Percentiles rank a stretch among this genome's conserved stretches.
These are phyloP conservation scores for Scalopus aquaticus DNA, from an alignment of 2,113 vertebrate genomes.

Conservation along the genomic window DNA sequence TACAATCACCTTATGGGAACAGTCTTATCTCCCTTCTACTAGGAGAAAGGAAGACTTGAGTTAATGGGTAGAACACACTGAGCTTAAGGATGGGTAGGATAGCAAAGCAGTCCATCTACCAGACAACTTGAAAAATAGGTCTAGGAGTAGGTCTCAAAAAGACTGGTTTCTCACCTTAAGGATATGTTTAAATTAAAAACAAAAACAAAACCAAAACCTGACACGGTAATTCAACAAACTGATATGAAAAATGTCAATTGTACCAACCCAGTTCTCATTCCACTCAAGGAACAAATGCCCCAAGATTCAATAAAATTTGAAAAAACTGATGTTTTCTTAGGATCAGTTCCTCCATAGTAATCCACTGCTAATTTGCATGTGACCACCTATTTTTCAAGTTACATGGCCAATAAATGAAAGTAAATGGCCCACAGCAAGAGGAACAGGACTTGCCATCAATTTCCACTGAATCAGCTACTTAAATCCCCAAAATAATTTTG, in stretches of 20 bases:
- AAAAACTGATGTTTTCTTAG: background rate
- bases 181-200: background rate
- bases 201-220: too few species aligned
- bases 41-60: background rate
- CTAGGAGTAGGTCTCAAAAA: background rate
- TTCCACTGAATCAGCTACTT: background rate
- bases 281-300: background rate
- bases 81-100: background rate
- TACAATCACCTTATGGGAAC: background rate
- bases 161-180: slow-evolving; percentile 3
- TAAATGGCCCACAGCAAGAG: background rate
- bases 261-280: background rate
- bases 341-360: background rate
- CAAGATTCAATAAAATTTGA: background rate
- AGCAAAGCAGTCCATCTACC: background rate
- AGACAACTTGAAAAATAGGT: background rate
- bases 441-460: background rate
- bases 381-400: background rate
- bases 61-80: background rate
- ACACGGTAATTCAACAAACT: background rate
- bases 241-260: background rate
- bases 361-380: background rate
- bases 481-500: slow-evolving; percentile 5
- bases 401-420: background rate
- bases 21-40: background rate